Conservation (phyloP, 2,888 invertebrate genomes). For the Xestia sexstrigata region DNA sequence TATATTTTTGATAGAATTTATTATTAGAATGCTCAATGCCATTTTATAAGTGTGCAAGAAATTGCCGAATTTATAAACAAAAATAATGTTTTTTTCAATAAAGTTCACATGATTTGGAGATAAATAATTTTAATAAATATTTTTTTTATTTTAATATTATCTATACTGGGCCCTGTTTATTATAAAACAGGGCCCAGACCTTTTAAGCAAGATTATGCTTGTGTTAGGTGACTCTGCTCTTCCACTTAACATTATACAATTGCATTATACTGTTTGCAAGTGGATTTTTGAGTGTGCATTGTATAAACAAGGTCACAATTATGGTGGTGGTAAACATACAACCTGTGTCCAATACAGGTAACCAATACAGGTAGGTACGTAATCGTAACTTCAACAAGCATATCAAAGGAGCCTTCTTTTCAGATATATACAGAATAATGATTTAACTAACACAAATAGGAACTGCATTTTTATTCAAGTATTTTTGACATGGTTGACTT, state of each 20-base stretch:
- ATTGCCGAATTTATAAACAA: not conserved
- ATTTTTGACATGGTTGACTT: not conserved
- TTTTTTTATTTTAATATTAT: too few relatives aligned
- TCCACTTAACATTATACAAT: too few relatives aligned
- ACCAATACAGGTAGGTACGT: not conserved
- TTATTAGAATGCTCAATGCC: not conserved
- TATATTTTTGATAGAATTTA: not conserved
- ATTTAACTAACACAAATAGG: not conserved
- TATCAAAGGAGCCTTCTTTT: not conserved
- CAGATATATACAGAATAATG: not conserved
- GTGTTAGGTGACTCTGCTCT: too few relatives aligned
- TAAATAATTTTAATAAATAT: too few relatives aligned
- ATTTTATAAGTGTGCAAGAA: not conserved
- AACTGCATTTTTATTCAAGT: not conserved
- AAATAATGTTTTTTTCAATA: too few relatives aligned
- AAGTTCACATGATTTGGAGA: too few relatives aligned
- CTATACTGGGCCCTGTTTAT: too few relatives aligned
- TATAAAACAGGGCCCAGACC: too few relatives aligned
- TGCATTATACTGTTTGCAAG: too few relatives aligned
- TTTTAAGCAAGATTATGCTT: too few relatives aligned
- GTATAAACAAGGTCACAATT: too few relatives aligned
- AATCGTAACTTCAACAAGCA: not conserved
- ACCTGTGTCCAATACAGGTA: not conserved
- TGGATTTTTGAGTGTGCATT: too few relatives aligned
- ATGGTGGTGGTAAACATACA: not conserved